Evolutionary conservation across 2,888 invertebrate species (phyloP), one percentile per base, ranked within the genome.

Genomic region (Syrphus vitripennis): DNA sequence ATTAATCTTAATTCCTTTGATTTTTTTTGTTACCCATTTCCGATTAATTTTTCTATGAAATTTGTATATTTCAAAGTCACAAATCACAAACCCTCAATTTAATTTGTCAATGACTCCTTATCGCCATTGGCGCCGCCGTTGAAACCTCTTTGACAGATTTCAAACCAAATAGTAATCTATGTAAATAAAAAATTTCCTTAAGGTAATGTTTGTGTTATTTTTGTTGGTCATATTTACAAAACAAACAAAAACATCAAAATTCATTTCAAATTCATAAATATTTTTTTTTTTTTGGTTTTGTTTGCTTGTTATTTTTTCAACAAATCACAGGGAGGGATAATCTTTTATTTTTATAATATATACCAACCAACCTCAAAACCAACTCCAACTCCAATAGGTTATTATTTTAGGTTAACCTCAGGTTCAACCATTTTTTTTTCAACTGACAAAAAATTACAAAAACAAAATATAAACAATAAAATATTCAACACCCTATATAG

Each of bases 311-410:
- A 48, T 63, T 63, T 42, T 50, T 42, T 19, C 21, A 72, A 19
- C 50, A 78, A 78, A 71, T 70, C 63, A 40, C 34, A 67, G 42
- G 10, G 31, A 75, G 50, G 75, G 75, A 75, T 80, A 80, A 80
- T 69, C 75, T 50, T 48, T 45, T 29, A 26, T 53, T 69, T 69
- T 50, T 21, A 26, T 26, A 34, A 1, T 10, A 6, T 14, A 12
- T 26, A 12, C 24, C 24, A 9, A 34, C 26, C 26, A 10, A 21
- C 10, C 19, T 19, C 40, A 53, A 40, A 40, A 26, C 48, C 10
- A 40, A 57, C 31, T 31, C 34, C 5, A 45, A 59, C 5, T 67
- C 34, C n/a, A 67, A 63, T 16, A 26, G 16, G 59, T 67, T 34
- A 50, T 53, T 48, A 69, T 65, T 74, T 67, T 19, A 53, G 40